Percentiles rank a stretch among this genome's conserved stretches.
phyloP scores from a whole-genome alignment of 2,113 vertebrate genomes.

The Catagonus wagneri region DNA sequence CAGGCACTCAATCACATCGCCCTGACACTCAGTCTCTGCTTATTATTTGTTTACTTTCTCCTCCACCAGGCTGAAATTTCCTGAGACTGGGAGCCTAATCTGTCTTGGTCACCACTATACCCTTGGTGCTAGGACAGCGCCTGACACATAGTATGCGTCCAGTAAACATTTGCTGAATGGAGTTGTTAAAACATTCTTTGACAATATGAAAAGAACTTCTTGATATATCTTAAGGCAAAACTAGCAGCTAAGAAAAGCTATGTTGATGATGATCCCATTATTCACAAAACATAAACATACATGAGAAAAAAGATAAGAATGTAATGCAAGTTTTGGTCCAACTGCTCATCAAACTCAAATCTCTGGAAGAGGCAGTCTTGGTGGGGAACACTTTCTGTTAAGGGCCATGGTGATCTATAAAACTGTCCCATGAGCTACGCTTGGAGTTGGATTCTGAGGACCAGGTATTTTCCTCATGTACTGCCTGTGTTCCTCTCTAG shows the following conservation, averaged over 20 bases:
- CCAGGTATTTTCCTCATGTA: neutral
- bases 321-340: neutral
- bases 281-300: neutral
- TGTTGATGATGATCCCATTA: neutral
- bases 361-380: neutral
- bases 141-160: neutral
- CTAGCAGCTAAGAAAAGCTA: neutral
- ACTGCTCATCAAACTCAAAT: neutral
- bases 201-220: neutral
- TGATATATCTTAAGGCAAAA: neutral
- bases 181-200: neutral
- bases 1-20: neutral
- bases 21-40: neutral
- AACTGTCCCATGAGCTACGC: neutral
- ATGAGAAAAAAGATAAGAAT: neutral
- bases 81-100: neutral
- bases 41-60: neutral
- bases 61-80: neutral
- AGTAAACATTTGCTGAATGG: neutral
- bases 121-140: neutral
- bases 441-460: neutral
- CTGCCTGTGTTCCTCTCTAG: neutral
- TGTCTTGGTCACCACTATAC: neutral
- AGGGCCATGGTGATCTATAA: neutral
- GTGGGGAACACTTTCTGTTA: neutral